Evolutionary conservation across 1,140 invertebrate species (phyloP).

Genomic region (Drosophila setifemur): DNA sequence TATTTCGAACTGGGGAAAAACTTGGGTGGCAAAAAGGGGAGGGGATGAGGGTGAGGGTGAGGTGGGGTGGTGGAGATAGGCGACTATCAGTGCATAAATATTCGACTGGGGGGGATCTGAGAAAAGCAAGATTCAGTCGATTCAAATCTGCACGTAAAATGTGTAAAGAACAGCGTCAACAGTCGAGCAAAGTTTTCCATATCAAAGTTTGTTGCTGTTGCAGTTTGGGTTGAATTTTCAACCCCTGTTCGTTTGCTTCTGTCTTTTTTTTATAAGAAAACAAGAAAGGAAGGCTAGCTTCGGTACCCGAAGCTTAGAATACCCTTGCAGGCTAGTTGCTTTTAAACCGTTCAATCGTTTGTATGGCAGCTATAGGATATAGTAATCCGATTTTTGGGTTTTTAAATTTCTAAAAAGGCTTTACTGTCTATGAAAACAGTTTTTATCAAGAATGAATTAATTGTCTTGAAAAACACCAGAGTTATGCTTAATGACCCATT

Average conservation of each 20-base stretch:
- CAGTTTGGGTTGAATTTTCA: background rate
- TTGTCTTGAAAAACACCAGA: too few relatives aligned
- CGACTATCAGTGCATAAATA: conserved; percentile 18
- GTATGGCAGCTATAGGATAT: too few relatives aligned
- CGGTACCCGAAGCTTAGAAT: too few relatives aligned
- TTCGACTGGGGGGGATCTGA: background rate
- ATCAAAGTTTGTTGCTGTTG: background rate
- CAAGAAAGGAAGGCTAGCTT: too few relatives aligned
- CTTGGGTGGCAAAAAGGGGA: background rate
- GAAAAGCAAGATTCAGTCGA: background rate
- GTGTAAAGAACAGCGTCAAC: conserved; percentile 21
- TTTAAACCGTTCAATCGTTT: too few relatives aligned
- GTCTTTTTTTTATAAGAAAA: background rate
- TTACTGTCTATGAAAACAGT: too few relatives aligned
- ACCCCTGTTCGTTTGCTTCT: background rate
- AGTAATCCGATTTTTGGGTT: too few relatives aligned
- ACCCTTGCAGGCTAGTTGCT: too few relatives aligned
- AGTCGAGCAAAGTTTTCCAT: conserved; percentile 10
- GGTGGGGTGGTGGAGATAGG: too few relatives aligned
- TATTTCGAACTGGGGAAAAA: background rate
- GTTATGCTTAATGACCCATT: too few relatives aligned
- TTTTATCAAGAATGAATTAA: too few relatives aligned
- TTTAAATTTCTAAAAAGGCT: too few relatives aligned
- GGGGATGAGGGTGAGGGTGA: background rate
- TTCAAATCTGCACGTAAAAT: conserved; percentile 28